Evolutionary conservation across 1,140 invertebrate genomes (phyloP), one percentile per base, ranked within the genome.

Genomic region (Trichonephila inaurata): DNA sequence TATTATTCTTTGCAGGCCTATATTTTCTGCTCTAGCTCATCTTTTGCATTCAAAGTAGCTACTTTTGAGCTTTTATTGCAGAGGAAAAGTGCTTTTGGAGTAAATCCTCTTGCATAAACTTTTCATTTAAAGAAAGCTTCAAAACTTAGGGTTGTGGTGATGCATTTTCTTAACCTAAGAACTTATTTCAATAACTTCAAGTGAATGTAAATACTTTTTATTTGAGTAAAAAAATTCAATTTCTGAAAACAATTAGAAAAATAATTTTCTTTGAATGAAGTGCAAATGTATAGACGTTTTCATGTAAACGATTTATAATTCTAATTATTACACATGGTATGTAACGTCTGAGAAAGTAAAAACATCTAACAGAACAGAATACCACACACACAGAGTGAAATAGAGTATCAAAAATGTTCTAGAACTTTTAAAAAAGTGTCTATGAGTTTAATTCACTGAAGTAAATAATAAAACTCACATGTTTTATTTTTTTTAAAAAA

Each of bases 41-140:
- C 83, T 61, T 85, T 85, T 85, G 83, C 24, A 85, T 85, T 60
- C 83, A 85, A 85, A 85, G 83, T 85, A 85, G 83, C 44, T 85
- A 85, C 51, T 85, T 85, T 61, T 61, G 44, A 21, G 19, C 58
- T 85, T 85, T 85, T 85, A 85, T 85, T 24, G 51, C 24, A 85
- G 3, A 58, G 51, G 14, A 85, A 85, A 85, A 85, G 58, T 61
- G 58, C 51, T 85, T 85, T 60, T 7, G 58, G 58, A 85, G 58
- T 58, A 85, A 60, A 85, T 61, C 51, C 58, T 44, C 83, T 18
- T 60, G 51, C 83, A 85, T 85, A 60, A 85, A 85, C n/a, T 85
- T 60, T 58, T 61, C 44, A 28, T 60, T 85, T 61, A 60, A 58
- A 61, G 24, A 85, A 85, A 60, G 21, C 60, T 85, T 12, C 72